A percentile compares a stretch with the other conserved stretches of the same genome.
Conservation (phyloP, 2,888 invertebrate genomes). For the Nasonia oneida region DNA sequence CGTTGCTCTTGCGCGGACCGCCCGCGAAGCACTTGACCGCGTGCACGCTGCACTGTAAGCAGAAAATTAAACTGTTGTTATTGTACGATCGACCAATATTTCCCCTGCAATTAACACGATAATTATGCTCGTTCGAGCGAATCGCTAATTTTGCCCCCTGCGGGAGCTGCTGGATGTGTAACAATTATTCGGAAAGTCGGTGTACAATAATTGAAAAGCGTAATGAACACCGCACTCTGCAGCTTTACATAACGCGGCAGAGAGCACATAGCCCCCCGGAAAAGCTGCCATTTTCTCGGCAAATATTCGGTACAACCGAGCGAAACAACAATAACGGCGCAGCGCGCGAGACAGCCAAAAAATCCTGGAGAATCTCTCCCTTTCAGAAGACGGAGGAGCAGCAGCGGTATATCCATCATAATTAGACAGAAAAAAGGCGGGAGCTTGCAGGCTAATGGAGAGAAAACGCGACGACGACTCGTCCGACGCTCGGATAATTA, state of each 20-base stretch:
- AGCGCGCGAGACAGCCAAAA: neutral
- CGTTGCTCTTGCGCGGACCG: conserved; percentile 86
- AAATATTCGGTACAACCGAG: neutral
- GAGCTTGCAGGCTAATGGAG: neutral
- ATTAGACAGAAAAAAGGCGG: neutral
- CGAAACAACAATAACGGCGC: neutral
- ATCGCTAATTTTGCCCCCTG: neutral
- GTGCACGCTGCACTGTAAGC: conserved; percentile 85
- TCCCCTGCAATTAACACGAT: too few species aligned
- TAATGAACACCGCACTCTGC: too few species aligned
- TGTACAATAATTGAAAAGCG: neutral
- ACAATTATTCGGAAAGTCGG: neutral
- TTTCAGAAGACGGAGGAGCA: neutral
- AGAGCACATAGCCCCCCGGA: neutral
- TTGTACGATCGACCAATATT: neutral
- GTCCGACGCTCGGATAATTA: neutral
- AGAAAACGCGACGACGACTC: neutral
- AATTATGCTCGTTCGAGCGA: too few species aligned
- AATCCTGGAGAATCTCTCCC: neutral
- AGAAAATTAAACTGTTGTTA: conserved; percentile 9
- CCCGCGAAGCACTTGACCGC: conserved; percentile 83
- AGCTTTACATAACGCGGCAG: too few species aligned
- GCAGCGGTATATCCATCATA: neutral
- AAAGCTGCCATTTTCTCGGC: neutral
- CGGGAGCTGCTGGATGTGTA: neutral